Percentiles rank a stretch among this genome's conserved stretches.
Evolutionary conservation across 2,797 vertebrate genomes (phyloP).

Genomic region (Galaxias olidus): DNA sequence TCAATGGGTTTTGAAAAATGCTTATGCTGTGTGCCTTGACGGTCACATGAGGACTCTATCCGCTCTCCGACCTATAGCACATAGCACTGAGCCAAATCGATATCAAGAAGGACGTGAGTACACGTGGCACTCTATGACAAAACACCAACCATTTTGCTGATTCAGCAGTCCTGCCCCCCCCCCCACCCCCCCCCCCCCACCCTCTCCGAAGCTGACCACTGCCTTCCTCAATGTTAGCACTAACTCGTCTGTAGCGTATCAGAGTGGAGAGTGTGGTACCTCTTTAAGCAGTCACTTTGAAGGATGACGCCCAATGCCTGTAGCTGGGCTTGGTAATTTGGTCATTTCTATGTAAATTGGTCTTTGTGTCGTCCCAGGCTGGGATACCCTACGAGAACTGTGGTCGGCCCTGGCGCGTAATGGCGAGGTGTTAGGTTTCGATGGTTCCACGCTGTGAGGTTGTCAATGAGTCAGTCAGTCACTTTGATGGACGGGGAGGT

Average conservation of each 20-base stretch:
- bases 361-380: constrained; percentile 50
- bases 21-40: constrained; percentile 18
- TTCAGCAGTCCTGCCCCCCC: constrained; percentile 61
- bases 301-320: constrained; percentile 58
- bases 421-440: constrained; percentile 40
- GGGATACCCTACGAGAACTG: constrained; percentile 50
- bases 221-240: constrained; percentile 54
- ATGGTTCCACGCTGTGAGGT: constrained; percentile 58
- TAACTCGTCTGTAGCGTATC: constrained; percentile 51
- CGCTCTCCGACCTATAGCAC: constrained; percentile 43
- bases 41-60: constrained; percentile 46
- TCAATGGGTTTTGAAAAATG: background rate
- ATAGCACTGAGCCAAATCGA: constrained; percentile 57
- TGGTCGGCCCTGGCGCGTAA: constrained; percentile 38
- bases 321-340: constrained; percentile 59
- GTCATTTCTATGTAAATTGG: constrained; percentile 77
- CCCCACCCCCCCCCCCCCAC: constrained; percentile 40
- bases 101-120: constrained; percentile 62
- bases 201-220: constrained; percentile 53
- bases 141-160: constrained; percentile 67
- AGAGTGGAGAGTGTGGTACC: constrained; percentile 37
- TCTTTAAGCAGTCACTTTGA: constrained; percentile 57
- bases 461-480: constrained; percentile 3
- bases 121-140: constrained; percentile 64
- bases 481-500: background rate